These are phyloP conservation scores for Sturnira hondurensis DNA, from an alignment of 2,113 vertebrate species.

Conservation along the genomic window DNA sequence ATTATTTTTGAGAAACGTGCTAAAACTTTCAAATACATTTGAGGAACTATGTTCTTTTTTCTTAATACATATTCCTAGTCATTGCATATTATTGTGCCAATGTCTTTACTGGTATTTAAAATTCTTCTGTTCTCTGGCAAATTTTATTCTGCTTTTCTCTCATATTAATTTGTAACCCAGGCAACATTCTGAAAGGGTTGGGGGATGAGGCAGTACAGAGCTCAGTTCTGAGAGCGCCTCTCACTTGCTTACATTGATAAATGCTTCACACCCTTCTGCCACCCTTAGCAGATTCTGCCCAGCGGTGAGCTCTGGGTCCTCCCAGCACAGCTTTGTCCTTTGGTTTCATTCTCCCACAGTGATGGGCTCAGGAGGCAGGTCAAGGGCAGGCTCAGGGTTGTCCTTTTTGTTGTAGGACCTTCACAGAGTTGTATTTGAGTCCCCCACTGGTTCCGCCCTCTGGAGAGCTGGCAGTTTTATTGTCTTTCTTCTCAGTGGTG, in stretches of 20 bases:
- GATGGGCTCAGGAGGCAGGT: rapidly evolving
- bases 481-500: neutral
- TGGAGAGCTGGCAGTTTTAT: neutral
- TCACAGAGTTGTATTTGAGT: neutral
- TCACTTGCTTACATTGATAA: neutral
- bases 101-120: neutral
- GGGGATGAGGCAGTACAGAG: rapidly evolving
- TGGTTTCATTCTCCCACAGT: neutral
- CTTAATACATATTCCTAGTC: neutral
- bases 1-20: neutral
- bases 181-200: neutral
- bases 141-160: neutral
- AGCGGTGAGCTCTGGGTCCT: rapidly evolving
- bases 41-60: neutral
- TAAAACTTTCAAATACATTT: neutral
- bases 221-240: neutral
- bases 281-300: rapidly evolving
- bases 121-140: neutral
- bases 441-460: rapidly evolving
- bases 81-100: neutral
- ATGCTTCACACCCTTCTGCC: rapidly evolving
- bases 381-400: too few species aligned
- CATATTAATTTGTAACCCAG: neutral
- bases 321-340: rapidly evolving
- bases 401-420: neutral